Evolutionary conservation across 2,113 vertebrate species (phyloP).

Genomic region (Cephalopholis sonnerati): DNA sequence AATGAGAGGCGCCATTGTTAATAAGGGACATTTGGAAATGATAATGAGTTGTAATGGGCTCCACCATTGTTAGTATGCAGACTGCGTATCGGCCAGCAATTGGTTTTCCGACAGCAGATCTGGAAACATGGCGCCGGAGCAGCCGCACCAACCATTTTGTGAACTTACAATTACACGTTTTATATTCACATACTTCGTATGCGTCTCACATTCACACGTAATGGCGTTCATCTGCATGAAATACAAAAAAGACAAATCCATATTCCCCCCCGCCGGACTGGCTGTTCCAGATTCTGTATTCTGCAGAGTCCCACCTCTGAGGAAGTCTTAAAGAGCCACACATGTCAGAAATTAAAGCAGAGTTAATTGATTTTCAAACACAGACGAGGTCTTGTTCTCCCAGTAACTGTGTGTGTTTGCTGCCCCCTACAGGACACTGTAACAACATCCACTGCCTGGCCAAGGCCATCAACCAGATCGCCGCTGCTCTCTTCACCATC

Average conservation of each 20-base stretch:
- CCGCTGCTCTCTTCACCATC: slow-evolving; percentile 98
- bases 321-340: slow-evolving; percentile 6
- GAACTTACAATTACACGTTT: slow-evolving; percentile 7
- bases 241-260: slow-evolving; percentile 3
- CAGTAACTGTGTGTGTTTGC: slow-evolving; percentile 24
- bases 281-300: not conserved
- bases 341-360: not conserved
- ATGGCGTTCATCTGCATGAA: not conserved
- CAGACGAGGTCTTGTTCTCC: not conserved
- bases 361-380: slow-evolving; percentile 7
- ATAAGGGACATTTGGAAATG: slow-evolving; percentile 60
- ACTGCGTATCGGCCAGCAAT: not conserved
- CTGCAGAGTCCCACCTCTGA: not conserved
- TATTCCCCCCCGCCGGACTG: not conserved
- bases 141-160: not conserved
- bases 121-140: not conserved
- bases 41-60: slow-evolving; percentile 69
- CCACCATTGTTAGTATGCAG: slow-evolving; percentile 63
- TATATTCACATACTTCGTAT: not conserved
- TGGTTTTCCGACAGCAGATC: slow-evolving; percentile 29
- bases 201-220: not conserved
- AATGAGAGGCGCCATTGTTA: slow-evolving; percentile 75
- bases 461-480: slow-evolving; percentile 99
- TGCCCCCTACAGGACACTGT: slow-evolving; percentile 92
- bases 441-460: slow-evolving; percentile 99